Base-by-base conservation (phyloP, 35 echinoderm and acorn worm genomes). In the Lytechinus variegatus region DNA sequence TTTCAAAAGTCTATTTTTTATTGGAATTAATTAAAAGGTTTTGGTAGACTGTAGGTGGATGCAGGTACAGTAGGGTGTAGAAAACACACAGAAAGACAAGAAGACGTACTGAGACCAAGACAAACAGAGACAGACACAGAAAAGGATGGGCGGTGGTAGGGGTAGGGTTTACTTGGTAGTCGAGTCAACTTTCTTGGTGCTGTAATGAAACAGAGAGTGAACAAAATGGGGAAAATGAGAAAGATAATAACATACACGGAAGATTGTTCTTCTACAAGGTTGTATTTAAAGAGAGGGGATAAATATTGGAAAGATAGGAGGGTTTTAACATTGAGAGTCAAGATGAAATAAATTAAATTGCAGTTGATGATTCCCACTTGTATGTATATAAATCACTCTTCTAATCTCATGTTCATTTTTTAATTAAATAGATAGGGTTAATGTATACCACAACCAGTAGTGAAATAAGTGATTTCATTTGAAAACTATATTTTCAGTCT, bases 121-220 rank as follows among this genome's bases (percentile, higher is more conserved):
- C 53, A 92, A 24, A 92, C 91, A 92, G 44, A 93, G 92, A 93
- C 10, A 55, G 88, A 33, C 29, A 90, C 29, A 90, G 29, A 52
- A 33, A 12, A 90, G 29, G 52, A 54, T 33, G 88, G 88, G 52
- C 21, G 27, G 52, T 6, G 27, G 52, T 6, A 21, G 52, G 88
- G 88, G 53, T 8, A 8, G 92, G 54, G 92, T 93, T 93, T 93
- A 93, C 92, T 93, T 93, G 92, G 92, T 93, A 54, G 92, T 57
- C 9, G 92, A 57, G 92, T 93, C 92, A 57, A 53, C 27, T 54
- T 33, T 55, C 92, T 93, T 93, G 92, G 92, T 27, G 53, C 92
- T 93, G 92, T 57, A 44, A 54, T 53, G 27, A 44, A 44, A 56
- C 16, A 54, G 52, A 57, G 57, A 33, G 24, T 24, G 55, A 93